Percentiles rank a stretch among this genome's conserved stretches.
Evolutionary conservation across 2,113 vertebrate species (phyloP).

Genomic region (Lonchura striata): DNA sequence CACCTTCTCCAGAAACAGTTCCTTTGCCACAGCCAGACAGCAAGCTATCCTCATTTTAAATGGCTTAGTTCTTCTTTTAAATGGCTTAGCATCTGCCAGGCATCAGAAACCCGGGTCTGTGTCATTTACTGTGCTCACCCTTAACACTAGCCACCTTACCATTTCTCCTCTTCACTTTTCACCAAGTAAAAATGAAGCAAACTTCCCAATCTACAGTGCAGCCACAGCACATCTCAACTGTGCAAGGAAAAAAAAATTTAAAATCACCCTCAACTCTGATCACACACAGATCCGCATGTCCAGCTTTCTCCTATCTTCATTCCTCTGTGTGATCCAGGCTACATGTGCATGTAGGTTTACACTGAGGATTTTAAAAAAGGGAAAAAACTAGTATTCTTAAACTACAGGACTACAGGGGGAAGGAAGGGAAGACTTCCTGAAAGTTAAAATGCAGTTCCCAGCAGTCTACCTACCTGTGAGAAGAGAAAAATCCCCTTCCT

Average conservation of each 20-base stretch:
- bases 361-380: not conserved
- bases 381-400: not conserved
- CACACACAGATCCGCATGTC: not conserved
- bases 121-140: not conserved
- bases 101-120: not conserved
- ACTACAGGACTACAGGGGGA: not conserved
- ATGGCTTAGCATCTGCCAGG: not conserved
- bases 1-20: not conserved
- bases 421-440: not conserved
- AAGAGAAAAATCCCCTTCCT: not conserved
- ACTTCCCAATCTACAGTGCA: not conserved
- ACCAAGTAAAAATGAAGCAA: not conserved
- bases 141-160: not conserved
- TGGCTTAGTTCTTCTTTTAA: conserved; percentile 10
- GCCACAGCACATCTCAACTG: not conserved
- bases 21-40: not conserved
- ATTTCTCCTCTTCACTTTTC: not conserved
- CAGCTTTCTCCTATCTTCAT: not conserved
- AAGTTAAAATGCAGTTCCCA: not conserved
- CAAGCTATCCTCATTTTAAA: conserved; percentile 5
- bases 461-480: not conserved
- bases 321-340: not conserved
- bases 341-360: not conserved
- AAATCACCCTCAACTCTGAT: not conserved
- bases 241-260: not conserved